Evolutionary conservation across 2,113 vertebrate species (phyloP).

Genomic region (Stegastes partitus): DNA sequence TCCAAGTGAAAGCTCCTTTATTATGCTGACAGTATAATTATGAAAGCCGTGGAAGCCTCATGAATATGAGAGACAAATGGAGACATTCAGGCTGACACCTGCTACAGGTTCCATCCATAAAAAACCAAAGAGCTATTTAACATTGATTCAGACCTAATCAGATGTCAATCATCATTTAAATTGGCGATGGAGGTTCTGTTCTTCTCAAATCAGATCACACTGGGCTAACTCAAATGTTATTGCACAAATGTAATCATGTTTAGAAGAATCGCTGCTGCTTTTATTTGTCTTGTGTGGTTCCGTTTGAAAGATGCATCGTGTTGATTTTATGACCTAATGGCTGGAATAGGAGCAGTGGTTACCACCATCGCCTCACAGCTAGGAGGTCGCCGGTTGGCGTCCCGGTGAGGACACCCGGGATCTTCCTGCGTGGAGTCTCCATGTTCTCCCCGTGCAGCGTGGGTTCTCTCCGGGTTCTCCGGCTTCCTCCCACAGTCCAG

Average conservation of each 20-base stretch:
- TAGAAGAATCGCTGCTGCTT: conserved; percentile 6
- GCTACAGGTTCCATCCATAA: conserved; percentile 18
- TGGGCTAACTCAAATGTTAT: conserved; percentile 21
- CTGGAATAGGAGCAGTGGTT: too few species aligned
- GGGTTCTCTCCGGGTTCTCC: too few species aligned
- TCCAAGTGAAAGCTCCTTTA: conserved; percentile 54
- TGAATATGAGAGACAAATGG: conserved; percentile 52
- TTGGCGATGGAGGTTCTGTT: not conserved
- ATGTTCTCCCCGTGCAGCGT: too few species aligned
- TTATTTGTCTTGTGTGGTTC: conserved; percentile 13
- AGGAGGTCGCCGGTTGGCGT: too few species aligned
- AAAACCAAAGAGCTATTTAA: conserved; percentile 32
- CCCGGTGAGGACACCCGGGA: too few species aligned
- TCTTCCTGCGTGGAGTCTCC: too few species aligned
- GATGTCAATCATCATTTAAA: conserved; percentile 18
- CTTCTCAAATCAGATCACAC: conserved; percentile 23
- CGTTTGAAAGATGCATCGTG: conserved; percentile 20
- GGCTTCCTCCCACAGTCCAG: too few species aligned
- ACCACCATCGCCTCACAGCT: too few species aligned
- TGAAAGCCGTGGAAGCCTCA: conserved; percentile 36
- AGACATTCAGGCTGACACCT: conserved; percentile 54
- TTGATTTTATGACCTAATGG: conserved; percentile 25
- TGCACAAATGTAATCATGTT: conserved; percentile 15
- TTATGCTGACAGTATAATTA: conserved; percentile 73
- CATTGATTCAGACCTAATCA: conserved; percentile 41